Percentiles rank a stretch among this genome's conserved stretches.
phyloP scores from a whole-genome alignment of 2,888 invertebrate genomes.

The Euclidia mi region DNA sequence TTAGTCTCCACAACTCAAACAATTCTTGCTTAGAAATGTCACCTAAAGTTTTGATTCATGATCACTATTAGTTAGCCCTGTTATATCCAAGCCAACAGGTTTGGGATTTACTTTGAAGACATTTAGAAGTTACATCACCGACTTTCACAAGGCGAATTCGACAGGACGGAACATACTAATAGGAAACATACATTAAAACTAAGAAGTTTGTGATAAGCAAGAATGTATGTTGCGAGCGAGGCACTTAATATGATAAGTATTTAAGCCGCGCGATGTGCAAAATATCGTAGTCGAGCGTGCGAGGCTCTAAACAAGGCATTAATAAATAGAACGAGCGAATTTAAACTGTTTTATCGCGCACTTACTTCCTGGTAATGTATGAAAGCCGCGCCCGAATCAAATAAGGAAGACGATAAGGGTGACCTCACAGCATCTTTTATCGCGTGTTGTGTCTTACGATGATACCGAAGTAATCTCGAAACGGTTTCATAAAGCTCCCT shows the following conservation, averaged over 20 bases:
- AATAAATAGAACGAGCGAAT: slow-evolving; percentile 29
- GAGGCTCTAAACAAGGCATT: slow-evolving; percentile 26
- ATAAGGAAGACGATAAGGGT: slow-evolving; percentile 67
- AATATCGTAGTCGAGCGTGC: not conserved
- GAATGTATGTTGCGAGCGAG: no score
- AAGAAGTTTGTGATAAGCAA: no score
- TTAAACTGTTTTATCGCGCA: slow-evolving; percentile 46
- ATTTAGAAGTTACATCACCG: not conserved
- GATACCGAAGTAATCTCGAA: slow-evolving; percentile 58
- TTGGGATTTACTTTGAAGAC: not conserved
- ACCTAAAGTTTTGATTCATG: slow-evolving; percentile 11
- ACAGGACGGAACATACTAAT: no score
- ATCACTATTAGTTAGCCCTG: not conserved
- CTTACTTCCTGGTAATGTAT: slow-evolving; percentile 52
- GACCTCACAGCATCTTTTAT: slow-evolving; percentile 62
- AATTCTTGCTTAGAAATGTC: slow-evolving; percentile 8
- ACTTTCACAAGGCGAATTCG: no score
- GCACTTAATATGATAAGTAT: no score
- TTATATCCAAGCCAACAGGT: not conserved
- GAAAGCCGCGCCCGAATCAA: slow-evolving; percentile 60
- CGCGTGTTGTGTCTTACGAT: slow-evolving; percentile 56
- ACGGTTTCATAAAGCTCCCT: slow-evolving; percentile 61
- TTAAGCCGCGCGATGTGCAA: not conserved
- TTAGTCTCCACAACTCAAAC: slow-evolving; percentile 8
- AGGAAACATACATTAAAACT: no score